These are phyloP conservation scores for Henicopernis longicauda DNA, from an alignment of 2,113 vertebrate genomes.

Conservation along the genomic window DNA sequence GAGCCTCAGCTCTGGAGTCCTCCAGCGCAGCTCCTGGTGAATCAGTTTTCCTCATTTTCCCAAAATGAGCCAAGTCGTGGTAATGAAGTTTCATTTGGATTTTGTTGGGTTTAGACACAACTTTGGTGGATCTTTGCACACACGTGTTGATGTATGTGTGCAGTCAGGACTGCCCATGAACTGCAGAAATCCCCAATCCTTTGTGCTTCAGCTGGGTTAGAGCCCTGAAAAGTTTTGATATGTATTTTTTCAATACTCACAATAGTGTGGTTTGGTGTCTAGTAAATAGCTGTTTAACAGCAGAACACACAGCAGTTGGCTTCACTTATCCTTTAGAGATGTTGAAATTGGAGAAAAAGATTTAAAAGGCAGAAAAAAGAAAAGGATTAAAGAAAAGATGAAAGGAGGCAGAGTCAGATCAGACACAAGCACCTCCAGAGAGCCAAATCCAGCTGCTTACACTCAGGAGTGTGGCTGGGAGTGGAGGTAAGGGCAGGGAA, in stretches of 20 bases:
- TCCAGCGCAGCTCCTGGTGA: background rate
- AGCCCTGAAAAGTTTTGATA: background rate
- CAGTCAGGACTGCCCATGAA: background rate
- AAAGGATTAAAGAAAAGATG: background rate
- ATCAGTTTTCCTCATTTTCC: background rate
- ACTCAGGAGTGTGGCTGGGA: background rate
- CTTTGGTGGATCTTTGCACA: background rate
- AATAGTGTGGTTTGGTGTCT: background rate
- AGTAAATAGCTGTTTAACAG: background rate
- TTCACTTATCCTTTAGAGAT: background rate
- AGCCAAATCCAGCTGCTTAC: background rate
- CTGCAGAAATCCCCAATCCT: background rate
- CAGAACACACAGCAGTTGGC: background rate
- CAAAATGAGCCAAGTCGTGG: fast-evolving
- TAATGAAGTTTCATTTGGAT: background rate
- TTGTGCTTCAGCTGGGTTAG: background rate
- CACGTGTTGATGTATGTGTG: fast-evolving
- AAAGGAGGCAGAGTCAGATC: background rate
- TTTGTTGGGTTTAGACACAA: background rate
- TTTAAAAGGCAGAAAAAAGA: background rate
- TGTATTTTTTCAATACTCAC: background rate
- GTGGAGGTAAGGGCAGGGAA: background rate
- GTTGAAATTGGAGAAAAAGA: background rate
- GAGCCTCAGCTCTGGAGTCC: background rate
- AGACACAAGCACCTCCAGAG: background rate